Evolutionary conservation across 2,797 vertebrate species (phyloP).

Genomic region (Cynodonichthys magdalenae): DNA sequence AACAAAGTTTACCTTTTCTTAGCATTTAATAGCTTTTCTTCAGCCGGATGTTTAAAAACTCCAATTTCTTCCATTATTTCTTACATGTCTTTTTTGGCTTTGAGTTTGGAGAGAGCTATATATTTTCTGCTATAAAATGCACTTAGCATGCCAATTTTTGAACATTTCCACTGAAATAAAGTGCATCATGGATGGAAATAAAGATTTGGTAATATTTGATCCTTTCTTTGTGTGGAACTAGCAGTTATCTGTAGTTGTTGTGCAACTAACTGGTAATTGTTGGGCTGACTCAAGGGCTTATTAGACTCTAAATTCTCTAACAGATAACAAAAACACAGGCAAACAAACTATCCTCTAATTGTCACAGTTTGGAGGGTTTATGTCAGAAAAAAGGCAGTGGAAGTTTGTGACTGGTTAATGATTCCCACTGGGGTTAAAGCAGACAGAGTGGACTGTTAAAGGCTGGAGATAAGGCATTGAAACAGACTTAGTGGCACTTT

Average conservation of each 20-base stretch:
- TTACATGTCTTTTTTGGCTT: background rate
- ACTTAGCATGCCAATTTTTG: background rate
- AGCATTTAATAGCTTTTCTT: background rate
- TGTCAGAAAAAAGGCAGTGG: slow-evolving; percentile 47
- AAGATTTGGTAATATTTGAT: slow-evolving; percentile 5
- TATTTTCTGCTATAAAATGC: background rate
- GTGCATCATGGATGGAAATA: background rate
- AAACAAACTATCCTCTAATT: slow-evolving; percentile 34
- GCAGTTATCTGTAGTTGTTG: slow-evolving; percentile 51
- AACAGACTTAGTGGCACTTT: slow-evolving; percentile 62
- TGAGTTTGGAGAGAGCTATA: background rate
- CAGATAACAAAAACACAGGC: slow-evolving; percentile 29
- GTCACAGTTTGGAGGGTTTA: slow-evolving; percentile 48
- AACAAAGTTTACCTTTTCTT: background rate
- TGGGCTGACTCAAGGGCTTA: slow-evolving; percentile 40
- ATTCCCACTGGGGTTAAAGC: slow-evolving; percentile 61
- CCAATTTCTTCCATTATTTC: background rate
- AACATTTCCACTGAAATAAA: background rate
- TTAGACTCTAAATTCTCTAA: slow-evolving; percentile 35
- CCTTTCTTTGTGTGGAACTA: slow-evolving; percentile 41
- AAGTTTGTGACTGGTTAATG: slow-evolving; percentile 68
- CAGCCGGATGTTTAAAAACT: background rate
- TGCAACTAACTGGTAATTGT: slow-evolving; percentile 52
- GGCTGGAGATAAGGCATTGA: slow-evolving; percentile 60
- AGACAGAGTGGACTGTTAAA: slow-evolving; percentile 57